Evolutionary conservation across 2,888 invertebrate species (phyloP), one percentile per base, ranked within the genome.

Genomic region (Entomobrya multifasciata): DNA sequence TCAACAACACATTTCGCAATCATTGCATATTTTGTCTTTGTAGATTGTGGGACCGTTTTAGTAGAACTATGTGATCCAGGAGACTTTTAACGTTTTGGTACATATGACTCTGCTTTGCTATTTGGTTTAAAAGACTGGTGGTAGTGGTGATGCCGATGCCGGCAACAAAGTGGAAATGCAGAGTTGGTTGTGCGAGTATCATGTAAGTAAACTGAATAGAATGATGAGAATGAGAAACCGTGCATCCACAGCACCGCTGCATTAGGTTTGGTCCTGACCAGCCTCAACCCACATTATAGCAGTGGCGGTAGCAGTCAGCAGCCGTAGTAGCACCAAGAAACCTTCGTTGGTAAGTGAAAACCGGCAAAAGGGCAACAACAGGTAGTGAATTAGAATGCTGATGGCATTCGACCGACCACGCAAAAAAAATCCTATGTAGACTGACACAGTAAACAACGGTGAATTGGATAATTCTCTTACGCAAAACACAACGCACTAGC

Each of bases 241-340:
- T 67, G 65, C 36, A 65, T n/a, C 6, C 41, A 20, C 67, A 67
- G 67, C 10, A 67, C 20, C 44, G 22, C 10, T 11, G 67, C 44
- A 67, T 22, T 67, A 44, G 44, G 15, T 22, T 41, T 44, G 67
- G 44, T 15, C 67, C 17, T 67, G 67, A 67, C 67, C 67, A 67
- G 44, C 67, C 67, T 67, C 67, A 67, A 67, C 67, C n/a, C 41
- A 44, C 11, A 20, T 67, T 67, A 67, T 49, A 49, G 49, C n/a
- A 15, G 49, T 49, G 8, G 49, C n/a, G 8, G n/a, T 49, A 49
- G 3, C 13, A 49, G 49, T 2, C 13, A 49, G 49, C 5, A 49
- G n/a, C 49, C 49, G 49, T 49, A 13, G 49, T 36, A 36, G 8
- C 5, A 36, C 8, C 5, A 36, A 36, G 36, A 36, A n/a, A n/a